These are phyloP conservation scores for Muntiacus muntjak DNA, from an alignment of 2,113 vertebrate genomes.

Conservation along the genomic window DNA sequence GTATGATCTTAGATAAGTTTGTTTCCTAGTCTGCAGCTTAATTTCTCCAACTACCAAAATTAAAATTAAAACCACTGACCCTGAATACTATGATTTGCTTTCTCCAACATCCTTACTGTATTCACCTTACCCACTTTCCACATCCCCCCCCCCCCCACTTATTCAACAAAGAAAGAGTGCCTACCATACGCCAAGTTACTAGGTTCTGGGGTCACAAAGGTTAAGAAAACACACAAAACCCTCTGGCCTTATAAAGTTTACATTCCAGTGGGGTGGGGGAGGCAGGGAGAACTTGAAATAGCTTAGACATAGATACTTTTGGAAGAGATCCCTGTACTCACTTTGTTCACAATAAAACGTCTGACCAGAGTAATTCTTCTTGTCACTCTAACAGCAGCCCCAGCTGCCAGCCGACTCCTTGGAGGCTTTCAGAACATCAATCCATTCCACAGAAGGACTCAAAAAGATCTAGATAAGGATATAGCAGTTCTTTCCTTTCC, in stretches of 20 bases:
- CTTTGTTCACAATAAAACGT: neutral
- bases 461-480: neutral
- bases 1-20: neutral
- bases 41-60: constrained; percentile 40
- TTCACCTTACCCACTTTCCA: neutral
- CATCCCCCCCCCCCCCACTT: accelerated
- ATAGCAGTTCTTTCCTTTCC: neutral
- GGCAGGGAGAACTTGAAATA: neutral
- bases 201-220: neutral
- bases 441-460: constrained; percentile 20
- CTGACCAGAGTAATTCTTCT: neutral
- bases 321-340: neutral
- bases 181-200: neutral
- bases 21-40: constrained; percentile 23
- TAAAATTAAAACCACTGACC: neutral
- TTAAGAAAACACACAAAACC: constrained; percentile 3
- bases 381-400: neutral
- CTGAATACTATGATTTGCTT: neutral
- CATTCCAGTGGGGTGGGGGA: neutral
- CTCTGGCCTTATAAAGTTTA: neutral
- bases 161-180: neutral
- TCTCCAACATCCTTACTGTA: neutral
- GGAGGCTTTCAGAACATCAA: neutral
- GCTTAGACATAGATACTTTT: neutral
- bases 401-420: neutral